Conservation (phyloP, 2,797 vertebrate genomes). For the Anolis apletophallus region DNA sequence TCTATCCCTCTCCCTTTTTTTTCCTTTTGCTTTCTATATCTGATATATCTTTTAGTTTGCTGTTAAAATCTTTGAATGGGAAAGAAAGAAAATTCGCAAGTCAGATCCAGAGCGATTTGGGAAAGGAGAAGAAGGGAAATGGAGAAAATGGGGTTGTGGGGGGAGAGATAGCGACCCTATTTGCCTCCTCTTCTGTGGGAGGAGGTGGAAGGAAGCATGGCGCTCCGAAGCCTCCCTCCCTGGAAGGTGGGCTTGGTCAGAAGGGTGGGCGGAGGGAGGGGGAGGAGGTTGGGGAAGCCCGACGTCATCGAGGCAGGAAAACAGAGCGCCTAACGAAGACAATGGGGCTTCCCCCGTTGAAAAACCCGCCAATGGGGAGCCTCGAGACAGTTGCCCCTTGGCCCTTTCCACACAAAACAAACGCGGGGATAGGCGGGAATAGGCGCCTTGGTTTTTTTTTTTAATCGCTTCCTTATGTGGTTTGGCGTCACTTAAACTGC, state of each 20-base stretch:
- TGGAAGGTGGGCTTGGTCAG: neutral
- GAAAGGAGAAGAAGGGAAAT: neutral
- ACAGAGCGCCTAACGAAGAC: neutral
- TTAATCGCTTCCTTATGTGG: too few species aligned
- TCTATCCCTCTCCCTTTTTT: too few species aligned
- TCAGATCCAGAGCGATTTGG: neutral
- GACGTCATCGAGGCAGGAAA: neutral
- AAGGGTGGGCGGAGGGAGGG: neutral
- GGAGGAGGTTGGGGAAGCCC: neutral
- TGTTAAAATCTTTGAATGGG: too few species aligned
- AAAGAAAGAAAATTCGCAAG: neutral
- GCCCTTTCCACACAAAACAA: constrained; percentile 3
- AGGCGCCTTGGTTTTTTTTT: too few species aligned
- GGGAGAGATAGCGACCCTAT: neutral
- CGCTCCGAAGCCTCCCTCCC: too few species aligned
- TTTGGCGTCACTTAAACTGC: too few species aligned
- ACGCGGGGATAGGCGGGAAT: neutral
- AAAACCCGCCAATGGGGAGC: neutral
- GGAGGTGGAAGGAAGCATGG: neutral
- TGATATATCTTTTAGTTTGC: too few species aligned
- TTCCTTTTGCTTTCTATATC: too few species aligned
- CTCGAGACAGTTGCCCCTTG: neutral
- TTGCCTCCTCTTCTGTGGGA: neutral
- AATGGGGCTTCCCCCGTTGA: constrained; percentile 21
- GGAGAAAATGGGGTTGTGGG: neutral